These are phyloP conservation scores for Parnassius glacialis DNA, from an alignment of 2,888 invertebrate genomes.

Conservation along the genomic window DNA sequence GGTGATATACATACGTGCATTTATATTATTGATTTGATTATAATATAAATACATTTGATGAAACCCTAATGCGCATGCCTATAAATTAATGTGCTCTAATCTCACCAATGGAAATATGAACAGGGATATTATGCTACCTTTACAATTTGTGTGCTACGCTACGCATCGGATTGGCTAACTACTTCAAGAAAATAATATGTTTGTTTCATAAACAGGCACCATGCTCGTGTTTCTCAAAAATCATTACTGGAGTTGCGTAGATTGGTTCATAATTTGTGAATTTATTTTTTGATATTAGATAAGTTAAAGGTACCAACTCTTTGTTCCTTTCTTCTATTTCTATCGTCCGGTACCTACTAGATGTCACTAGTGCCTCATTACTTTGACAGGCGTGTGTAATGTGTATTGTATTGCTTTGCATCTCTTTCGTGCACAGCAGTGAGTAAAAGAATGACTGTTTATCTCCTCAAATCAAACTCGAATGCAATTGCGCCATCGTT, in stretches of 20 bases:
- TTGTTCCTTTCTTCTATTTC: neutral
- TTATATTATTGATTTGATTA: no score
- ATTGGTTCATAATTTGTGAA: no score
- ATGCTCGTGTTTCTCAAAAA: no score
- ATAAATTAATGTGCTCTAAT: no score
- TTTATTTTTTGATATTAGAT: no score
- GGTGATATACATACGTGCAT: no score
- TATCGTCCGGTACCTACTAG: slow-evolving; percentile 15
- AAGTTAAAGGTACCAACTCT: no score
- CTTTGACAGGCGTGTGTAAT: slow-evolving; percentile 21
- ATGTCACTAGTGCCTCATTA: slow-evolving; percentile 19
- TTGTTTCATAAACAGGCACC: no score
- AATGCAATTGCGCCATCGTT: slow-evolving; percentile 16
- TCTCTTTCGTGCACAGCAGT: slow-evolving; percentile 19
- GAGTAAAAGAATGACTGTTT: slow-evolving; percentile 20
- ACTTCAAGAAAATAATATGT: neutral
- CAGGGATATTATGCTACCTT: slow-evolving; percentile 5
- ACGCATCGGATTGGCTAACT: neutral
- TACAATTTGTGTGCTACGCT: neutral
- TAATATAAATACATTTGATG: no score
- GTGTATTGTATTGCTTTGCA: slow-evolving; percentile 4
- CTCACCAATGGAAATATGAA: neutral
- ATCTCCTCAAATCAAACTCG: neutral
- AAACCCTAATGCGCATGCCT: neutral
- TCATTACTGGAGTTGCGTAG: no score